A percentile compares a stretch with the other conserved stretches of the same genome.
phyloP scores from a whole-genome alignment of 2,797 vertebrate genomes.

The Catamblyrhynchus diadema region DNA sequence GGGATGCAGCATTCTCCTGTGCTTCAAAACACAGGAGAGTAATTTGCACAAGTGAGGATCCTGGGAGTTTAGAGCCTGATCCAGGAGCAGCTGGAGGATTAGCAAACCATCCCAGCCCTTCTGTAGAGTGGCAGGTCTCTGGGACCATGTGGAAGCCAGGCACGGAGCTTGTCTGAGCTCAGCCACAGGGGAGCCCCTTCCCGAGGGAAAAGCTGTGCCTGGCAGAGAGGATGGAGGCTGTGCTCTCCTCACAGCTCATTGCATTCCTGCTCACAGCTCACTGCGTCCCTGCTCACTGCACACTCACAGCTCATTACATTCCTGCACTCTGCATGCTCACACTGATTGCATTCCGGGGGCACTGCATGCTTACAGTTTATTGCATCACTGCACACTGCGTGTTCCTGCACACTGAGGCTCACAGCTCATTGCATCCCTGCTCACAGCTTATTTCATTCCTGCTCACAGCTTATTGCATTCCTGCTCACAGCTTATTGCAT shows the following conservation, averaged over 20 bases:
- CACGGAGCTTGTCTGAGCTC: not conserved
- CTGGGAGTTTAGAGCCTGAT: not conserved
- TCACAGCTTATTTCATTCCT: no score
- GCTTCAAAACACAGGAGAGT: not conserved
- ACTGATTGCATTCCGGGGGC: no score
- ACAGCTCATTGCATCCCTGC: no score
- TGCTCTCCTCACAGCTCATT: not conserved
- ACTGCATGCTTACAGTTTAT: no score
- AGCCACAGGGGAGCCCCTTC: not conserved
- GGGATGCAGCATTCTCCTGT: not conserved
- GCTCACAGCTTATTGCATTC: no score
- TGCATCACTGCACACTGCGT: no score
- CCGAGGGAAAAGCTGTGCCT: not conserved
- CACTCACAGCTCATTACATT: no score
- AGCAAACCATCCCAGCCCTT: not conserved
- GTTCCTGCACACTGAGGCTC: no score
- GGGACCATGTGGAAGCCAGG: not conserved
- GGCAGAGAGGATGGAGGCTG: not conserved
- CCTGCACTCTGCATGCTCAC: no score
- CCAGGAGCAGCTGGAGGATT: not conserved
- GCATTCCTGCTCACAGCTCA: no score
- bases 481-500: no score
- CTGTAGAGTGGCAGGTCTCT: not conserved
- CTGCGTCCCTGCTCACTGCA: no score
- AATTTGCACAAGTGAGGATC: not conserved